These are phyloP conservation scores for Callospermophilus lateralis DNA, from an alignment of 2,113 vertebrate species.

Conservation along the genomic window DNA sequence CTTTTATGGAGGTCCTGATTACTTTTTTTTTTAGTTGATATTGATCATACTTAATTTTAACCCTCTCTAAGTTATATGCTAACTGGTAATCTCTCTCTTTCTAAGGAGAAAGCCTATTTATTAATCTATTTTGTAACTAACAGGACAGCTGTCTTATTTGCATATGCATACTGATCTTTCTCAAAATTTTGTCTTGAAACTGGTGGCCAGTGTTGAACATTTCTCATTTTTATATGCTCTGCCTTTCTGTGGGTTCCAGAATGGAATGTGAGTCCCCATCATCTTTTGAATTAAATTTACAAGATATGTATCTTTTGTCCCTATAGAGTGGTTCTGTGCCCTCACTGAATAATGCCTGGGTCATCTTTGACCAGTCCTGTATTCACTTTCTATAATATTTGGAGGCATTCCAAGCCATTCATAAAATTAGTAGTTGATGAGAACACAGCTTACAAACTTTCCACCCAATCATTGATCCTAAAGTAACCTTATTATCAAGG, in stretches of 20 bases:
- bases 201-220: neutral
- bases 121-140: neutral
- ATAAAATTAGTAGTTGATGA: too few species aligned
- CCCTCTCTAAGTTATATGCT: neutral
- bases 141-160: neutral
- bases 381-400: too few species aligned
- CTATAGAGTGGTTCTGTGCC: too few species aligned
- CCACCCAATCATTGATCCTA: too few species aligned
- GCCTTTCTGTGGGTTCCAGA: neutral
- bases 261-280: neutral
- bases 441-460: too few species aligned
- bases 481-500: too few species aligned
- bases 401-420: too few species aligned
- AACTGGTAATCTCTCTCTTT: neutral
- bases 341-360: too few species aligned
- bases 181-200: neutral
- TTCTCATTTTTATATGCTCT: neutral
- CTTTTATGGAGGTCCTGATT: neutral
- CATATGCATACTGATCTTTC: neutral
- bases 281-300: conserved; percentile 17
- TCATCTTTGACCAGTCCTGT: too few species aligned
- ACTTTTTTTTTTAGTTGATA: neutral
- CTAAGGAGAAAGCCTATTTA: neutral
- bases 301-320: too few species aligned
- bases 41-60: neutral